Evolutionary conservation across 2,797 vertebrate species (phyloP).

Genomic region (Gambusia yucatana): DNA sequence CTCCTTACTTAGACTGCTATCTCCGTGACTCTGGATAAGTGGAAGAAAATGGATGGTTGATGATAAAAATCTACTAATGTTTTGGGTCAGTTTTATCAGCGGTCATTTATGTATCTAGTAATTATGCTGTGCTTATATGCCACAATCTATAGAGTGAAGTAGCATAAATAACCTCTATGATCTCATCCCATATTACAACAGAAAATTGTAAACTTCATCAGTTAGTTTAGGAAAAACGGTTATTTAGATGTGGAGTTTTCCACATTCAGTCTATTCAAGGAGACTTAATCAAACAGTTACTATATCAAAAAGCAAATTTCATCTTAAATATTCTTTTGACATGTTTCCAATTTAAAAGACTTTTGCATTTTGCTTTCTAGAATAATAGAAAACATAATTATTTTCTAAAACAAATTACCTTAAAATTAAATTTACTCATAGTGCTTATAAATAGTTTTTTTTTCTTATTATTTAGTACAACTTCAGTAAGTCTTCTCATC

Average conservation of each 20-base stretch:
- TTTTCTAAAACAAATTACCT: not conserved
- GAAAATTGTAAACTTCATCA: not conserved
- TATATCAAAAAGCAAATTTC: not conserved
- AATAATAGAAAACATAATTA: not conserved
- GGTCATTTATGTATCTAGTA: not conserved
- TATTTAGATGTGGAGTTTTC: not conserved
- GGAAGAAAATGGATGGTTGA: not conserved
- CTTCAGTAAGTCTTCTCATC: constrained; percentile 1
- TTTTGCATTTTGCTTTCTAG: not conserved
- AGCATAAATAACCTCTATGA: not conserved
- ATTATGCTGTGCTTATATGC: not conserved
- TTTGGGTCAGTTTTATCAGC: not conserved
- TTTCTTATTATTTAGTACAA: constrained; percentile 4
- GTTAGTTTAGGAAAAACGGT: not conserved
- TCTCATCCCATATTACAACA: not conserved
- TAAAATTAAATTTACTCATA: constrained; percentile 11
- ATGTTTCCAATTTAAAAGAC: not conserved
- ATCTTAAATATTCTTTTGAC: not conserved
- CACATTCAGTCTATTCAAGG: not conserved
- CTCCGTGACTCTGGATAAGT: too few relatives aligned
- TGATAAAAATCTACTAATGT: not conserved
- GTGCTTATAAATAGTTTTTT: not conserved
- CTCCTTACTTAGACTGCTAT: not conserved
- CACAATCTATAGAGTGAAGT: not conserved
- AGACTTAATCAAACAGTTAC: not conserved